Conservation (phyloP, 2,113 vertebrate species). For the Apaloderma vittatum region DNA sequence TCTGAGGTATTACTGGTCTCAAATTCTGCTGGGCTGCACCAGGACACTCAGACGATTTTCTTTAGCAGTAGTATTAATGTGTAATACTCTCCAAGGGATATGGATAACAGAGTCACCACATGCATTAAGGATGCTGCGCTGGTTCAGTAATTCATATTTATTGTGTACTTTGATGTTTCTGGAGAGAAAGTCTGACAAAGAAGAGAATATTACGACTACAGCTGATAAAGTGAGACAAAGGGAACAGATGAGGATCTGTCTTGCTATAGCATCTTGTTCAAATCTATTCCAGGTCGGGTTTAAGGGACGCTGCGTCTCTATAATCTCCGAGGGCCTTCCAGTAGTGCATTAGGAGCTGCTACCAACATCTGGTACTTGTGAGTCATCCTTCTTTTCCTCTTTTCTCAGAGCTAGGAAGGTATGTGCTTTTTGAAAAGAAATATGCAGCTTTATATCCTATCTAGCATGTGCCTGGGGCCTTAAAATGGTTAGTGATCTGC, state of each 20-base stretch:
- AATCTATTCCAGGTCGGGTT: not conserved
- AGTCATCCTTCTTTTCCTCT: not conserved
- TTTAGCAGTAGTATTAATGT: not conserved
- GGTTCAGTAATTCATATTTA: conserved; percentile 11
- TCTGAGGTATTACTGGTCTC: not conserved
- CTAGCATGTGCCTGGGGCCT: not conserved
- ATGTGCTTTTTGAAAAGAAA: conserved; percentile 9
- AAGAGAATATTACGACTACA: not conserved
- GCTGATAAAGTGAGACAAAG: conserved; percentile 15
- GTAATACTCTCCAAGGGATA: not conserved
- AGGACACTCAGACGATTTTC: not conserved
- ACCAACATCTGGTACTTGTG: conserved; percentile 17
- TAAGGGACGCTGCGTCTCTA: not conserved
- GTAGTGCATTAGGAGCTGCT: not conserved
- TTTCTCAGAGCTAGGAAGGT: not conserved
- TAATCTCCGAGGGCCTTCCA: not conserved
- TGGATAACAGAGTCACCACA: not conserved
- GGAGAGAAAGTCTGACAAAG: not conserved
- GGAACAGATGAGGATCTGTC: not conserved
- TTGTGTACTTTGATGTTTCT: not conserved
- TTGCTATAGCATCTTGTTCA: not conserved
- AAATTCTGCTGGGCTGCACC: not conserved
- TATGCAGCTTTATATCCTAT: not conserved
- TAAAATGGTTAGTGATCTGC: not conserved
- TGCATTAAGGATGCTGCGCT: not conserved